These are phyloP conservation scores for Carassius carassius DNA, from an alignment of 2,113 vertebrate genomes.

Conservation along the genomic window DNA sequence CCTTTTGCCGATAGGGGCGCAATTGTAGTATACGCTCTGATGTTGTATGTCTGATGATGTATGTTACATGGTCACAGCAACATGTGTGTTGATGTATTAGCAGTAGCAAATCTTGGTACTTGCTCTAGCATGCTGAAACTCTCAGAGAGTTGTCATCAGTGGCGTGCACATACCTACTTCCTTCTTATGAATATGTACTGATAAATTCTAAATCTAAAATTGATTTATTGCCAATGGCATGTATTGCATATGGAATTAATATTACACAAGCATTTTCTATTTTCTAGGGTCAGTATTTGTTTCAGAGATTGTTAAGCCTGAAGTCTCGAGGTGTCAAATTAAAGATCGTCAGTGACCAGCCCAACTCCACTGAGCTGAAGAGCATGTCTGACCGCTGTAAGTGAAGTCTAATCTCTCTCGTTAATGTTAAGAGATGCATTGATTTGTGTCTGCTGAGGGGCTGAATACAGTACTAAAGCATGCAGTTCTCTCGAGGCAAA, in stretches of 20 bases:
- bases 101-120: too few species aligned
- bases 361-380: constrained; percentile 67
- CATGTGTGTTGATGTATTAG: too few species aligned
- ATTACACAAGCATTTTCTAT: neutral
- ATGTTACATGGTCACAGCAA: too few species aligned
- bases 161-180: neutral
- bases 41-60: too few species aligned
- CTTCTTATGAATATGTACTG: neutral
- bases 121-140: too few species aligned
- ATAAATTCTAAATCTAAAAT: neutral
- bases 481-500: constrained; percentile 36
- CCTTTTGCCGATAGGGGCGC: too few species aligned
- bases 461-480: constrained; percentile 3
- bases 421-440: constrained; percentile 7
- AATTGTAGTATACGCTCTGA: too few species aligned
- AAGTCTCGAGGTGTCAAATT: constrained; percentile 70
- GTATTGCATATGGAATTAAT: neutral
- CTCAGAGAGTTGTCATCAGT: too few species aligned
- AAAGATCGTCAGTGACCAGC: constrained; percentile 73
- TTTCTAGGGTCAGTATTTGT: constrained; percentile 70
- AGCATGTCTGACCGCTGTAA: constrained; percentile 65
- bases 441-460: constrained; percentile 7
- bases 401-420: constrained; percentile 34
- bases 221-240: neutral
- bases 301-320: constrained; percentile 71